These are phyloP conservation scores for Drosophila nannoptera DNA, from an alignment of 1,140 invertebrate genomes.

Conservation along the genomic window DNA sequence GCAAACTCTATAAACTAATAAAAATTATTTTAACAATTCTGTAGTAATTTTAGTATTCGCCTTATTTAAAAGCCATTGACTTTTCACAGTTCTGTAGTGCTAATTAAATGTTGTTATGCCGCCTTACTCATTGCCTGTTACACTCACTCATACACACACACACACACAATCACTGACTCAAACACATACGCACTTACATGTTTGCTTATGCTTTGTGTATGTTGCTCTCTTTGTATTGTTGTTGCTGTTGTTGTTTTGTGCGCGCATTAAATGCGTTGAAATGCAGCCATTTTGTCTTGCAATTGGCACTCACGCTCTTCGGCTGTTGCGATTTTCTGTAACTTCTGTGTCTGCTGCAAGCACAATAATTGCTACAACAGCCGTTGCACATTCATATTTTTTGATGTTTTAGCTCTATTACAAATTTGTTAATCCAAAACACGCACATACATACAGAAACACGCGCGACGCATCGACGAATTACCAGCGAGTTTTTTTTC, in stretches of 20 bases:
- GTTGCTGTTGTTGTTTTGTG: constrained; percentile 32
- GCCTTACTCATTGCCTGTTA: constrained; percentile 37
- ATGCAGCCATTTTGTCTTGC: constrained; percentile 74
- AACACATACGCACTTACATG: constrained; percentile 39
- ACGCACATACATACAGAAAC: constrained; percentile 6
- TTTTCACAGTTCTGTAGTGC: constrained; percentile 31
- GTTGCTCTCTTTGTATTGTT: constrained; percentile 50
- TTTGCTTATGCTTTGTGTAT: constrained; percentile 53
- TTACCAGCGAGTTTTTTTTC: constrained; percentile 31
- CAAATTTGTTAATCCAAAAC: constrained; percentile 29
- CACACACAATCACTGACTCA: constrained; percentile 9
- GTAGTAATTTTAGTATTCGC: constrained; percentile 13
- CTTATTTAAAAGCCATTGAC: constrained; percentile 10
- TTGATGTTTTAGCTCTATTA: constrained; percentile 14
- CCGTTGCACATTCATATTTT: constrained; percentile 22
- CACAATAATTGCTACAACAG: constrained; percentile 15
- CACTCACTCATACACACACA: constrained; percentile 4
- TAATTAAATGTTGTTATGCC: constrained; percentile 45
- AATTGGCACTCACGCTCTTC: constrained; percentile 65
- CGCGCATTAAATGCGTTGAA: constrained; percentile 71
- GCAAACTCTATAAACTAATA: constrained; percentile 21
- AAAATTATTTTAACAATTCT: constrained; percentile 9
- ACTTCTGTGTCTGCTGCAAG: not conserved
- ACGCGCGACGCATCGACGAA: constrained; percentile 33
- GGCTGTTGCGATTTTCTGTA: constrained; percentile 22